Evolutionary conservation across 2,797 vertebrate species (phyloP), one percentile per base, ranked within the genome.

Genomic region (Melanitta fusca): DNA sequence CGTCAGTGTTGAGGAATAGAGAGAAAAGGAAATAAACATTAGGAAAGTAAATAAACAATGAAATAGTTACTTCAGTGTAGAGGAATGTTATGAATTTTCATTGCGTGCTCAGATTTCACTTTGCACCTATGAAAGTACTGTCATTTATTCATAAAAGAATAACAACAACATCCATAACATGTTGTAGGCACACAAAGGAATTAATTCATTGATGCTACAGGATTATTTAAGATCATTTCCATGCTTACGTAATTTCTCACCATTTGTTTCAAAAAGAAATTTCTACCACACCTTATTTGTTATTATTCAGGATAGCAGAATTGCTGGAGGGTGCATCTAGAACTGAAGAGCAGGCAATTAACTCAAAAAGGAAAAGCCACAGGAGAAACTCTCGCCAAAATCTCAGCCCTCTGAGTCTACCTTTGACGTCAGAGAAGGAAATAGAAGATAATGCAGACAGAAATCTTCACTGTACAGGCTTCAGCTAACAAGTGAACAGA

Each of bases 161-260:
- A 91, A 79, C 60, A 77, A 43, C 47, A 41, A n/a, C 68, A 22
- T 60, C 90, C 90, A 8, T 61, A 85, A 57, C 3, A 32, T 14
- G 10, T 5, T 3, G 36, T 7, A 93, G 51, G 72, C 47, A 72
- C 15, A 79, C 17, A 73, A 79, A 88, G 34, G 20, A 93, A 81
- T 51, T 57, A 66, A 72, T 88, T 88, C 36, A 66, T 68, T 73
- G 84, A 86, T 19, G 43, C 28, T 49, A 34, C 77, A 43, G 25
- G 58, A 58, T 81, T 79, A 84, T 72, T 96, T 92, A 81, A 82
- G 53, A 78, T 71, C 16, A 90, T 73, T 87, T 88, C 60, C 53
- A 73, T 5, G 60, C 68, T 91, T 93, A 73, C 18, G 45, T 49
- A 87, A 93, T 62, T 88, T 82, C 80, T 82, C 88, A n/a, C 72